Evolutionary conservation across 1,140 invertebrate genomes (phyloP).

Genomic region (Aphidius gifuensis): DNA sequence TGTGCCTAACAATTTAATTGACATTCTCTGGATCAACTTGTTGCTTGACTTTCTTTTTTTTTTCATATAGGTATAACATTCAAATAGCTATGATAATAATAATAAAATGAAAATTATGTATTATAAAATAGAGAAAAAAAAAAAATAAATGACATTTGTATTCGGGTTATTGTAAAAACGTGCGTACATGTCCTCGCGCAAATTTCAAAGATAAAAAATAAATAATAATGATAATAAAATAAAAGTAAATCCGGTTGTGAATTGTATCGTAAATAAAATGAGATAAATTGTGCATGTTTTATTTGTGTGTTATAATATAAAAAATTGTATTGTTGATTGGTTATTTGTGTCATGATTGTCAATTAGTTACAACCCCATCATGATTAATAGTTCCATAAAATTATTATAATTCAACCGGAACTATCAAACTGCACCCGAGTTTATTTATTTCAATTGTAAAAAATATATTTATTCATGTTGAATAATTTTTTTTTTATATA

Average conservation of each 20-base stretch:
- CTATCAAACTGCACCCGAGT: not conserved
- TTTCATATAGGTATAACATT: not conserved
- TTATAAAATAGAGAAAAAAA: conserved; percentile 3
- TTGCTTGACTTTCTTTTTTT: not conserved
- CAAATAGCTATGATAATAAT: not conserved
- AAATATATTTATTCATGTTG: no score
- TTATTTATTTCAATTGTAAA: not conserved
- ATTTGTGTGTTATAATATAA: not conserved
- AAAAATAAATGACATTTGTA: no score
- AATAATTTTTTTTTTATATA: no score
- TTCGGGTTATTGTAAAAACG: conserved; percentile 3
- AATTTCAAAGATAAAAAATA: not conserved
- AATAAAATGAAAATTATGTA: not conserved
- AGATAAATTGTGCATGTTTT: conserved; percentile 17
- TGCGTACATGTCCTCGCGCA: conserved; percentile 20
- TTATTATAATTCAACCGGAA: conserved; percentile 17
- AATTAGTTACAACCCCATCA: conserved; percentile 18
- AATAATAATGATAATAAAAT: conserved; percentile 15
- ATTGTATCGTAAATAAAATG: conserved; percentile 3
- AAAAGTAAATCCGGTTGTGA: conserved; percentile 21
- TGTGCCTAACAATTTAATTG: no score
- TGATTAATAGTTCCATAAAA: not conserved
- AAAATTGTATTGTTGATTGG: not conserved
- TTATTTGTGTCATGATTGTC: not conserved
- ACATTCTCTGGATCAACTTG: no score